phyloP scores from a whole-genome alignment of 2,113 vertebrate species.

The Plectropomus leopardus region DNA sequence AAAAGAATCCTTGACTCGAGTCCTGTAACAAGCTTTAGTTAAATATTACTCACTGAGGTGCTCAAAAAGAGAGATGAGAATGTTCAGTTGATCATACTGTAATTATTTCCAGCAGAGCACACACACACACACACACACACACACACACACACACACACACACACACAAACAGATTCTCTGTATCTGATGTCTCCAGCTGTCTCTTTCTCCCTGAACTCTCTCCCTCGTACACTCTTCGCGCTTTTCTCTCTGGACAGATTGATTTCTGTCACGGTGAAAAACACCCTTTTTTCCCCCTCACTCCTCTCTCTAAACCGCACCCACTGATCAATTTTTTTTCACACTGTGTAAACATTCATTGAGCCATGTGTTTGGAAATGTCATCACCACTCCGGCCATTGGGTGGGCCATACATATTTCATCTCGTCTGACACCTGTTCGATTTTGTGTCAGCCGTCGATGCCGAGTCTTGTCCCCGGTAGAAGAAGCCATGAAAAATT shows the following conservation, averaged over 20 bases:
- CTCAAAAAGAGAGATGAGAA: neutral
- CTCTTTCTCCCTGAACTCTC: constrained; percentile 21
- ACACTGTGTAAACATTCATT: constrained; percentile 85
- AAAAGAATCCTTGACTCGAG: constrained; percentile 12
- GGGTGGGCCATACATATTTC: constrained; percentile 85
- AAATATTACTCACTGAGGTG: constrained; percentile 6
- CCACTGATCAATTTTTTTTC: constrained; percentile 81
- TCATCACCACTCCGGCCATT: constrained; percentile 74
- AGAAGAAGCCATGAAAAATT: constrained; percentile 79
- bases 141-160: constrained; percentile 2
- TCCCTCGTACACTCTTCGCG: constrained; percentile 15
- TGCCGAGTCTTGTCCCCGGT: constrained; percentile 43
- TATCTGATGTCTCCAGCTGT: constrained; percentile 47
- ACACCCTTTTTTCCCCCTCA: constrained; percentile 13
- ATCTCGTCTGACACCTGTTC: constrained; percentile 81
- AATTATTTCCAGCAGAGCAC: constrained; percentile 33
- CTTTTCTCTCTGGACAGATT: constrained; percentile 73
- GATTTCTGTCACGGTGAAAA: constrained; percentile 75
- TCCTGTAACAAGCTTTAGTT: constrained; percentile 34
- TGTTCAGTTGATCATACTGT: constrained; percentile 44
- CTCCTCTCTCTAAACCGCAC: constrained; percentile 49
- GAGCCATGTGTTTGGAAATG: constrained; percentile 84
- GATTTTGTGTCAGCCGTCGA: constrained; percentile 76
- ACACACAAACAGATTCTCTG: constrained; percentile 6
- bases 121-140: constrained; percentile 3